phyloP scores from a whole-genome alignment of 2,888 invertebrate species.

The Arctia plantaginis region DNA sequence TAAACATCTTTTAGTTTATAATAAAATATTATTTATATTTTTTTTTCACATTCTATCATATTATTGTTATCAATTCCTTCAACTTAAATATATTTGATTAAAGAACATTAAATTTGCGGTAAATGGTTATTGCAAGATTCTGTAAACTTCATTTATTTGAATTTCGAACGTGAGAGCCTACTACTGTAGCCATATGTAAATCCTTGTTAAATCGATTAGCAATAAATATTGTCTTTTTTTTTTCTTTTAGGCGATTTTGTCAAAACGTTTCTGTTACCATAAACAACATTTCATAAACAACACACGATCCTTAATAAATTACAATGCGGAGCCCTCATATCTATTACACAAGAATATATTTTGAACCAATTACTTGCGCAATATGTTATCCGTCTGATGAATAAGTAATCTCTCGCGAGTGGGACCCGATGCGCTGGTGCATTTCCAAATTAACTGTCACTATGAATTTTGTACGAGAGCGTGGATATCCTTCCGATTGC shows the following conservation, averaged over 20 bases:
- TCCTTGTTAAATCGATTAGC: too few species aligned
- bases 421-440: constrained; percentile 67
- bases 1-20: constrained; percentile 43
- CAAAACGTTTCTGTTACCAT: neutral
- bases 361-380: constrained; percentile 80
- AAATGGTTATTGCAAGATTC: neutral
- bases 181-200: too few species aligned
- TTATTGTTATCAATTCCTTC: neutral
- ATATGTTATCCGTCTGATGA: constrained; percentile 82
- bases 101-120: neutral
- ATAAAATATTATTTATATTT: neutral
- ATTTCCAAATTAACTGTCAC: constrained; percentile 84
- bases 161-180: neutral
- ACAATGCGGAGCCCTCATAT: constrained; percentile 61
- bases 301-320: constrained; percentile 36
- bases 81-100: neutral
- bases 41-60: neutral
- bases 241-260: neutral
- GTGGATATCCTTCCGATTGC: constrained; percentile 77
- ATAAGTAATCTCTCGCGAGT: constrained; percentile 74
- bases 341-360: constrained; percentile 63
- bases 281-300: neutral
- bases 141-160: neutral
- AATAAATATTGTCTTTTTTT: neutral
- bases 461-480: constrained; percentile 76